phyloP scores from a whole-genome alignment of 2,888 invertebrate species.

The Myopa tessellatipennis region DNA sequence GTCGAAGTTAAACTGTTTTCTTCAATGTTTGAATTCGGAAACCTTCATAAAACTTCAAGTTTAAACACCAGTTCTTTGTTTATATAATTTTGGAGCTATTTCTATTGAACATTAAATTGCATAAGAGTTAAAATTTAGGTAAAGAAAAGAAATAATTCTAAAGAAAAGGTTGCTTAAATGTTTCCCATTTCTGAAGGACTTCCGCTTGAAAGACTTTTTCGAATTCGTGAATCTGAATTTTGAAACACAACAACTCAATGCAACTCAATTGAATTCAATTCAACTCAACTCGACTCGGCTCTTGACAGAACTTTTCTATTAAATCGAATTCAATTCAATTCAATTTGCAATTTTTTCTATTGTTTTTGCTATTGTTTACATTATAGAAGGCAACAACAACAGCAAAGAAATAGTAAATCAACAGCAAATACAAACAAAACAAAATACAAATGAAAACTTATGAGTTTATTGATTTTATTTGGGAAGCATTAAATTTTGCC shows the following conservation, averaged over 20 bases:
- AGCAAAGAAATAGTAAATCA: no score
- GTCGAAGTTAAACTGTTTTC: no score
- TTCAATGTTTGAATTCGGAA: no score
- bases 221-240: slow-evolving; percentile 40
- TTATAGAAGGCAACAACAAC: neutral
- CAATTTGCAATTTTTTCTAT: slow-evolving; percentile 47
- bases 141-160: no score
- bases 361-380: slow-evolving; percentile 37
- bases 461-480: slow-evolving; percentile 28
- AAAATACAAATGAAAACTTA: slow-evolving; percentile 28
- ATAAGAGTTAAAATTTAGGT: no score
- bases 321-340: slow-evolving; percentile 46
- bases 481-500: slow-evolving; percentile 26
- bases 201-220: slow-evolving; percentile 45
- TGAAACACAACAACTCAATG: neutral
- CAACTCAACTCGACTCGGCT: slow-evolving; percentile 17
- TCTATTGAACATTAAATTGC: no score
- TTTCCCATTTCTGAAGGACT: no score
- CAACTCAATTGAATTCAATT: slow-evolving; percentile 18
- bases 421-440: no score
- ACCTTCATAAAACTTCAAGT: no score
- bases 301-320: slow-evolving; percentile 48
- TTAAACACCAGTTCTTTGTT: no score
- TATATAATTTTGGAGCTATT: no score
- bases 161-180: no score